These are phyloP conservation scores for Dipodomys spectabilis DNA, from an alignment of 2,113 vertebrate species.

Conservation along the genomic window DNA sequence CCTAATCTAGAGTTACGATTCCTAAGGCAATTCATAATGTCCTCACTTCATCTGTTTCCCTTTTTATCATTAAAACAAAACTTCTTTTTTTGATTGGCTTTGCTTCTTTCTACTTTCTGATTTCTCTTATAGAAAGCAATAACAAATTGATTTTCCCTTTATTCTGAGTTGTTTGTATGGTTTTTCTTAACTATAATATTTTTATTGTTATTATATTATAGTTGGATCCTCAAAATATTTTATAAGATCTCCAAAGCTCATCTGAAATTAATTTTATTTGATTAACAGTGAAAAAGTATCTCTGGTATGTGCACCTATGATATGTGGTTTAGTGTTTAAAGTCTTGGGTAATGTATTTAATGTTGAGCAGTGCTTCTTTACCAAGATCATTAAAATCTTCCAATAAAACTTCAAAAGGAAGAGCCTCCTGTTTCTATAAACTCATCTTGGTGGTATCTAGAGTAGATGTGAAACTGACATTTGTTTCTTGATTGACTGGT, in stretches of 20 bases:
- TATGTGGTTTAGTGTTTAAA: neutral
- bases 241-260: neutral
- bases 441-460: neutral
- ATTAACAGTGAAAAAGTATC: neutral
- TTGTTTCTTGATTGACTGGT: neutral
- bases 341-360: neutral
- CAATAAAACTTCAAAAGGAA: neutral
- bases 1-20: neutral
- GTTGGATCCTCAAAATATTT: neutral
- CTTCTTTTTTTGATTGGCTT: neutral
- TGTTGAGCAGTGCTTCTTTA: neutral
- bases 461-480: neutral
- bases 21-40: neutral
- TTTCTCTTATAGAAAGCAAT: neutral
- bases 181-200: neutral
- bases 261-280: conserved; percentile 37
- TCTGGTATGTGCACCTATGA: neutral
- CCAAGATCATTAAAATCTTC: neutral
- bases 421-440: neutral
- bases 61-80: neutral
- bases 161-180: neutral
- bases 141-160: neutral
- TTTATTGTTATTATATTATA: neutral
- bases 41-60: neutral
- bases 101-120: neutral